Percentiles rank a stretch among this genome's conserved stretches.
These are phyloP conservation scores for Diphyllodes magnificus DNA, from an alignment of 2,113 vertebrate species.

Conservation along the genomic window DNA sequence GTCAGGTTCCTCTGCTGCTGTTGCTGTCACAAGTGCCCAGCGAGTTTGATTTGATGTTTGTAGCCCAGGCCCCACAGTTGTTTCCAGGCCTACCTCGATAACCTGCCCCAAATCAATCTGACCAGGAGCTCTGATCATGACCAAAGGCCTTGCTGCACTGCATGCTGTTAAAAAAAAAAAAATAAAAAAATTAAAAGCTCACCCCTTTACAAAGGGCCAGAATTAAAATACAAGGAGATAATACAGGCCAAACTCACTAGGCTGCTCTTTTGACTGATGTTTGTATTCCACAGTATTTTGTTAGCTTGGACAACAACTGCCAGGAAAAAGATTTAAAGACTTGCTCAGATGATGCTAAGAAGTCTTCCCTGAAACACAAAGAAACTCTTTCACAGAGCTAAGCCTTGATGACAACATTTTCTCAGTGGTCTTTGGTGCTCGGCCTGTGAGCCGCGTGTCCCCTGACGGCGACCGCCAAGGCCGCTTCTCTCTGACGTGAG, in stretches of 20 bases:
- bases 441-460: fast-evolving
- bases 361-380: neutral
- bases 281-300: neutral
- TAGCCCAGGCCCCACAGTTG: neutral
- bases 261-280: fast-evolving
- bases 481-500: fast-evolving
- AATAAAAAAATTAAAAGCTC: neutral
- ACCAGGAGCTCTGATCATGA: neutral
- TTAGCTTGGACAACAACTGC: neutral
- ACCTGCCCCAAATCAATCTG: neutral
- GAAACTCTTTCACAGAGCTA: neutral
- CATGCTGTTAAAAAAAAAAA: neutral
- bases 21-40: fast-evolving
- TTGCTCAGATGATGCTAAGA: neutral
- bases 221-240: neutral
- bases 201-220: neutral
- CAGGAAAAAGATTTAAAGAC: neutral
- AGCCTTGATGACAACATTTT: neutral
- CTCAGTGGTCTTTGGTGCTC: neutral
- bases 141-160: neutral
- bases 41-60: neutral
- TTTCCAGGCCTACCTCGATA: neutral
- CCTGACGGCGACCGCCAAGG: fast-evolving
- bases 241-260: neutral
- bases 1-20: neutral